phyloP scores from a whole-genome alignment of 2,888 invertebrate genomes.

The Dione juno region DNA sequence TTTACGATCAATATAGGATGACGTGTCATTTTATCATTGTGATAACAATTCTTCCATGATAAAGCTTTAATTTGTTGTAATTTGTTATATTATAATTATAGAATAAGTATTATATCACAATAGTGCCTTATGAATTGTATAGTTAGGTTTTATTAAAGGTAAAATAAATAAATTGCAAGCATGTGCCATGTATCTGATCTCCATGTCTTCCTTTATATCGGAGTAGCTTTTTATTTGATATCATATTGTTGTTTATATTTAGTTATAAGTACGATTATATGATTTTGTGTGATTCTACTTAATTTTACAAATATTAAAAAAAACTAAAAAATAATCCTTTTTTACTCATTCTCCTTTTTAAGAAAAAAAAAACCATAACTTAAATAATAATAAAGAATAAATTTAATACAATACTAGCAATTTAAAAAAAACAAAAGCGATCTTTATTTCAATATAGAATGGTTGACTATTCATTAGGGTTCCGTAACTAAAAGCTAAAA shows the following conservation, averaged over 20 bases:
- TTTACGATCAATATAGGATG: constrained; percentile 18
- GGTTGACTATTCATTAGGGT: no score
- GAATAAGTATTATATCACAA: constrained; percentile 45
- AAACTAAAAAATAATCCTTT: not conserved
- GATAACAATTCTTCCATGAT: constrained; percentile 78
- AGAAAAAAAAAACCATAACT: not conserved
- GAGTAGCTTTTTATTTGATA: constrained; percentile 34
- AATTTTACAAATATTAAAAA: constrained; percentile 27
- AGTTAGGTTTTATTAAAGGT: constrained; percentile 36
- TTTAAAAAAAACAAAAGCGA: not conserved
- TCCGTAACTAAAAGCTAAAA: no score
- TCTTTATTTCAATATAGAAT: no score
- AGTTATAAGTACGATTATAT: constrained; percentile 35
- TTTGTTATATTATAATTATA: constrained; percentile 55
- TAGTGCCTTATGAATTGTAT: constrained; percentile 56
- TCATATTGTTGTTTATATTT: constrained; percentile 35
- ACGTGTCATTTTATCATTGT: constrained; percentile 57
- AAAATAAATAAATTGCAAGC: constrained; percentile 29
- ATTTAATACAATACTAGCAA: not conserved
- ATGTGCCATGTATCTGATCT: constrained; percentile 76
- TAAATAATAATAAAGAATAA: not conserved
- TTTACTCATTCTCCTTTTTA: not conserved
- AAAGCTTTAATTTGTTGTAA: constrained; percentile 82
- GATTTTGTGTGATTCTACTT: constrained; percentile 41
- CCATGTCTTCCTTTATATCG: constrained; percentile 68